Percentiles rank a stretch among this genome's conserved stretches.
phyloP scores from a whole-genome alignment of 2,113 vertebrate species.

The Hassar affinis region DNA sequence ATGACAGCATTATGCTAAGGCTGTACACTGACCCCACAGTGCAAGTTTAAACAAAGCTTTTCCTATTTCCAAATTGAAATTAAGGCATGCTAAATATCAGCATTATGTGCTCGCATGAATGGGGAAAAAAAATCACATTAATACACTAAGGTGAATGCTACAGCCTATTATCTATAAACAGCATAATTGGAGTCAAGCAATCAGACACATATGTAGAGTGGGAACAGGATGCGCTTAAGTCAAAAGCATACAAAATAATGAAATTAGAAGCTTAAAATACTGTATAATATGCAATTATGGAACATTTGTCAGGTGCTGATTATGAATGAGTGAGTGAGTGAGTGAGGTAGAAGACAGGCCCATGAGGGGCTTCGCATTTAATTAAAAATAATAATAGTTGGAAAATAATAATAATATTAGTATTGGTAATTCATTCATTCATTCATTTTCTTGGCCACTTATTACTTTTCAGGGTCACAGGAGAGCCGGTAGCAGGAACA shows the following conservation, averaged over 20 bases:
- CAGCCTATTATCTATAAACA: background rate
- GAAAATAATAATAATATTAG: too few relatives aligned
- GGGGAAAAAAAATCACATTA: background rate
- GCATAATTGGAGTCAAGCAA: background rate
- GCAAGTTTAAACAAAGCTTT: background rate
- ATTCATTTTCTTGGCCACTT: too few relatives aligned
- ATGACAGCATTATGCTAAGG: conserved; percentile 12
- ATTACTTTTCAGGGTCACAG: too few relatives aligned
- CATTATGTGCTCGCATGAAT: background rate
- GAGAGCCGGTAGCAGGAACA: too few relatives aligned
- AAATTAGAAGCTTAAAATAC: background rate
- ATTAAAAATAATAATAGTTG: too few relatives aligned
- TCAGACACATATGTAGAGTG: too few relatives aligned
- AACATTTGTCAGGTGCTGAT: too few relatives aligned
- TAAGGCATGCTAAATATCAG: conserved; percentile 14
- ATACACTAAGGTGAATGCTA: background rate
- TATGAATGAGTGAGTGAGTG: too few relatives aligned
- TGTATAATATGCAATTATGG: background rate
- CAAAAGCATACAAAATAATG: background rate
- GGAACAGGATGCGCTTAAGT: background rate
- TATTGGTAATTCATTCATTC: too few relatives aligned
- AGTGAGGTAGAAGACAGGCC: too few relatives aligned
- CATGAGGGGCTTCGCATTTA: too few relatives aligned
- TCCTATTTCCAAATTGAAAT: background rate
- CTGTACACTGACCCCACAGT: conserved; percentile 16